These are phyloP conservation scores for Pissodes strobi DNA, from an alignment of 1,140 invertebrate genomes.

Conservation along the genomic window DNA sequence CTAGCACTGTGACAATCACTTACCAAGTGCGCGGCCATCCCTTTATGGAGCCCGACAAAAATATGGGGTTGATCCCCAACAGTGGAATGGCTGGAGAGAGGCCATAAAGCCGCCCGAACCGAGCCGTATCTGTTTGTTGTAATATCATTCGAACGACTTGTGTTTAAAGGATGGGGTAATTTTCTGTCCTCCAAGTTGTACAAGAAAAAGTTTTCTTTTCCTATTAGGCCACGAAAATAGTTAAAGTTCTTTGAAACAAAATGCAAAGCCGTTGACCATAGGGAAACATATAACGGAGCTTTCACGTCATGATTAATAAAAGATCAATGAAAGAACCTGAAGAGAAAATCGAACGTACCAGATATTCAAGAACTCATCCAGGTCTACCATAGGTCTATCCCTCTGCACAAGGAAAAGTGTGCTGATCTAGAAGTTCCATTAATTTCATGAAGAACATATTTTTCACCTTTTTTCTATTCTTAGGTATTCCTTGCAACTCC, in stretches of 20 bases:
- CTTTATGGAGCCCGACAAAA: too few species aligned
- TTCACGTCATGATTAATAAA: neutral
- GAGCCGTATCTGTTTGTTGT: conserved; percentile 1
- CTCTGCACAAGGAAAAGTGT: conserved; percentile 1
- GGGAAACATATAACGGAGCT: too few species aligned
- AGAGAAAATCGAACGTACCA: neutral
- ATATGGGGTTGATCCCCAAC: too few species aligned
- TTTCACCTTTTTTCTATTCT: too few species aligned
- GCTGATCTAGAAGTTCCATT: neutral
- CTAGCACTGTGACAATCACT: neutral
- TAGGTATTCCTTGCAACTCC: too few species aligned
- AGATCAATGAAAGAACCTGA: conserved; percentile 4
- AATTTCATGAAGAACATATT: neutral
- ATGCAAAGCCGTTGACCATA: neutral
- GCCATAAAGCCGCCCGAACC: neutral
- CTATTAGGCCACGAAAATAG: neutral
- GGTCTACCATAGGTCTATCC: too few species aligned
- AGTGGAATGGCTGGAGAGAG: neutral
- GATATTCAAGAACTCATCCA: neutral
- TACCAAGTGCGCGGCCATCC: too few species aligned
- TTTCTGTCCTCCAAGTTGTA: neutral
- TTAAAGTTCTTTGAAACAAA: too few species aligned
- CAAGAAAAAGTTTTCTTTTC: neutral
- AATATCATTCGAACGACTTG: conserved; percentile 2
- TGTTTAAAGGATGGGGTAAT: neutral